These are phyloP conservation scores for Medauroidea extradentata DNA, from an alignment of 1,140 invertebrate genomes.

Conservation along the genomic window DNA sequence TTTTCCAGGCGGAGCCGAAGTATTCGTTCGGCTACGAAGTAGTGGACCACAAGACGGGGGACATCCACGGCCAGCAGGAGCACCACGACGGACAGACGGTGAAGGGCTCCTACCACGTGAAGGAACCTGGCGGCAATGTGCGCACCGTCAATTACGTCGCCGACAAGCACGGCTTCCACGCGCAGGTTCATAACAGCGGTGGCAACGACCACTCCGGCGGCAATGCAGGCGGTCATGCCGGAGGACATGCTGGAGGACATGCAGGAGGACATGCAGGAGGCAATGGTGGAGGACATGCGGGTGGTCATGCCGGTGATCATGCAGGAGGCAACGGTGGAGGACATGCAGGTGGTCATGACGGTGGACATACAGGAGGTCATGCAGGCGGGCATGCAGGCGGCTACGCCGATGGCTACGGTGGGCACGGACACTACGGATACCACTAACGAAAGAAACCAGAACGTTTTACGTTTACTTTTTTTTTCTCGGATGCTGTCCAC, in stretches of 20 bases:
- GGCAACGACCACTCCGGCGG: slow-evolving; percentile 6
- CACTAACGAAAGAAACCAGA: no score
- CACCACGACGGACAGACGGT: slow-evolving; percentile 2
- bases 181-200: background rate
- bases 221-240: background rate
- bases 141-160: slow-evolving; percentile 40
- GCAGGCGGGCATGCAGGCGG: no score
- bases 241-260: background rate
- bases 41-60: slow-evolving; percentile 21
- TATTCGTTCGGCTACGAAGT: slow-evolving; percentile 23
- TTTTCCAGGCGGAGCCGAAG: slow-evolving; percentile 18
- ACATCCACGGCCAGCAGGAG: slow-evolving; percentile 21
- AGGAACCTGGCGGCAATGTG: slow-evolving; percentile 49
- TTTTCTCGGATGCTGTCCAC: no score
- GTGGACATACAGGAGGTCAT: background rate
- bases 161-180: slow-evolving; percentile 33
- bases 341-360: background rate
- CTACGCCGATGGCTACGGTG: no score
- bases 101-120: slow-evolving; percentile 34
- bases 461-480: no score
- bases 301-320: background rate
- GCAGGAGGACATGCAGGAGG: background rate
- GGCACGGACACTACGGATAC: no score
- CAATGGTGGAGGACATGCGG: background rate
- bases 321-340: background rate